Evolutionary conservation across 2,113 vertebrate genomes (phyloP).

Genomic region (Synchiropus splendidus): DNA sequence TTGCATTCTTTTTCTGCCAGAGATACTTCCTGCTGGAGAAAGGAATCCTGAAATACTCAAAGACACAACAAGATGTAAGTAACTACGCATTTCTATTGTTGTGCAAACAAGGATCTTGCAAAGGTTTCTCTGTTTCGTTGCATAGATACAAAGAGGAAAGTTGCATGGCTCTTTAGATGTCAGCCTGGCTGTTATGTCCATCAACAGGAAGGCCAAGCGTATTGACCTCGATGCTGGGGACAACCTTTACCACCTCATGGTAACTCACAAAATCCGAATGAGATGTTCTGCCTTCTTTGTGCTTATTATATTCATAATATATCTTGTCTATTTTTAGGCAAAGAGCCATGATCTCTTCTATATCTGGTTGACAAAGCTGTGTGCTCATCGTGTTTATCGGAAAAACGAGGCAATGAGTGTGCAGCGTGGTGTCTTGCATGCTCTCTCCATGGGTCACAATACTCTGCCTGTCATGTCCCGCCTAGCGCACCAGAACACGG

Average conservation of each 20-base stretch:
- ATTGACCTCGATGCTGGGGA: constrained; percentile 88
- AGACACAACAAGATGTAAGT: constrained; percentile 84
- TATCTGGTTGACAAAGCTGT: constrained; percentile 84
- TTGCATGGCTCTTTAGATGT: constrained; percentile 81
- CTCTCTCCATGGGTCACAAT: constrained; percentile 38
- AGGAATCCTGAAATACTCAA: constrained; percentile 79
- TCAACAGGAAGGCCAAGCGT: constrained; percentile 86
- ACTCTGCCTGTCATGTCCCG: constrained; percentile 34
- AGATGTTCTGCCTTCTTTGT: not conserved
- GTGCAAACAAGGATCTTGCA: not conserved
- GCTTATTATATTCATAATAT: not conserved
- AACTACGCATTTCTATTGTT: not conserved
- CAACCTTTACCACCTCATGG: constrained; percentile 90
- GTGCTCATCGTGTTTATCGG: constrained; percentile 74
- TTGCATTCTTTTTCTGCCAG: constrained; percentile 49
- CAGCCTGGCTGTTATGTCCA: constrained; percentile 83
- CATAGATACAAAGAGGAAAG: constrained; percentile 78
- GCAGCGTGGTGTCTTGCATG: constrained; percentile 61
- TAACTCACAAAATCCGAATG: constrained; percentile 6
- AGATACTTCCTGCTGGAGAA: constrained; percentile 85
- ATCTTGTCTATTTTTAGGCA: constrained; percentile 52
- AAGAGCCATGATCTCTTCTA: constrained; percentile 80
- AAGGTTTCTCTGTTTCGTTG: not conserved
- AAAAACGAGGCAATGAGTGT: constrained; percentile 61
- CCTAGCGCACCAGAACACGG: constrained; percentile 45